Base-by-base conservation (phyloP, 1,140 invertebrate species). In the Globodera rostochiensis region DNA sequence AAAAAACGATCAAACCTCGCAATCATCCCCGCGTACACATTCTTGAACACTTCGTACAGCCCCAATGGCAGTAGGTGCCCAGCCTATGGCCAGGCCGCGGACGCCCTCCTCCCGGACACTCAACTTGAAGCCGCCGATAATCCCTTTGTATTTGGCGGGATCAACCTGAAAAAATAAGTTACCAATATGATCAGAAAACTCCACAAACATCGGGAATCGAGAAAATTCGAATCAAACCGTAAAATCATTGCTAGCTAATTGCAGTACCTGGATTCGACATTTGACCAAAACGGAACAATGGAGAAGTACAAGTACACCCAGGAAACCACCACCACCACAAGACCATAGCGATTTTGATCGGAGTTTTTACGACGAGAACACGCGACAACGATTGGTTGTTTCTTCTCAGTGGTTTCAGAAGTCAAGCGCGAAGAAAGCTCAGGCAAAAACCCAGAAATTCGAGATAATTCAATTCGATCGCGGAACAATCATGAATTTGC, bases 31-130 rank as follows among this genome's bases (percentile, higher is more conserved):
- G 93, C 91, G 91, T 99, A 99, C 0, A 94, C 90, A 79, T 95
- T 93, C 92, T 96, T 95, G 91, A 95, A 95, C n/a, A 94, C 92
- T 92, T 95, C 94, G 91, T 97, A 97, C 70, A 89, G 88, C 64
- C 88, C 88, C 97, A 89, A 98, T 94, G 90, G 95, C 94, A 53
- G 98, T 99, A 73, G 98, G 98, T 3, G 97, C 97, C 98, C 98
- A 99, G 85, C 98, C 98, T 91, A 94, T 95, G 25, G 92, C 95
- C 71, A 99, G 92, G 76, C 95, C 96, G 79, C 93, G 92, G 2
- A 93, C 86, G 83, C 98, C 97, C 91, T 96, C 96, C 92, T 99
- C 98, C 21, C 91, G 91, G 45, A 96, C 86, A 0, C 93, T 93
- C 8, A 92, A 91, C 85, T 90, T 94, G 92, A 98, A 98, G 49